These are phyloP conservation scores for Rattus norvegicus DNA, from an alignment of 2,113 vertebrate species.

Conservation along the genomic window DNA sequence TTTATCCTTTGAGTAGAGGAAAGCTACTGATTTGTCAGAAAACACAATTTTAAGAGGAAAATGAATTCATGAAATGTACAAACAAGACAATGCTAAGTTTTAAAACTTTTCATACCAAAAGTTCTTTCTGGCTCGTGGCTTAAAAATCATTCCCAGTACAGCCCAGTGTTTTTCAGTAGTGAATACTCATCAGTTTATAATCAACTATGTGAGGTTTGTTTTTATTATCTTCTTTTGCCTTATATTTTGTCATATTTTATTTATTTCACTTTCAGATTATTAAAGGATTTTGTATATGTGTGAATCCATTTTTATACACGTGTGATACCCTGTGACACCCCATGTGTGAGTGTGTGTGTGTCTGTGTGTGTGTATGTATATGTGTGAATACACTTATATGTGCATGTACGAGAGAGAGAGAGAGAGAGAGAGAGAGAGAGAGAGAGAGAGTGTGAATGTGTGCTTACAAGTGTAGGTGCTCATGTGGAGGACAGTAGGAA, in stretches of 20 bases:
- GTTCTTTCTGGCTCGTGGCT: neutral
- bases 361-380: neutral
- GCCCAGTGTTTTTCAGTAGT: neutral
- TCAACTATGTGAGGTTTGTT: neutral
- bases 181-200: neutral
- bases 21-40: neutral
- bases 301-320: neutral
- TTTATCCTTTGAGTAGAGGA: too few species aligned
- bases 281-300: neutral
- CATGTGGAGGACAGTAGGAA: neutral
- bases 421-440: too few species aligned
- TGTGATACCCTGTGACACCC: neutral
- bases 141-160: neutral
- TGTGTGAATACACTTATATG: neutral
- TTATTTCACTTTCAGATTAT: neutral
- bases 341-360: neutral
- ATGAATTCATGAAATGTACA: neutral
- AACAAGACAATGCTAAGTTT: neutral
- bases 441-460: too few species aligned
- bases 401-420: too few species aligned
- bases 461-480: neutral
- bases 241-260: neutral
- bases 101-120: neutral
- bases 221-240: neutral
- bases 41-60: constrained; percentile 7